Evolutionary conservation across 1,140 invertebrate genomes (phyloP).

Genomic region (Copidosoma floridanum): DNA sequence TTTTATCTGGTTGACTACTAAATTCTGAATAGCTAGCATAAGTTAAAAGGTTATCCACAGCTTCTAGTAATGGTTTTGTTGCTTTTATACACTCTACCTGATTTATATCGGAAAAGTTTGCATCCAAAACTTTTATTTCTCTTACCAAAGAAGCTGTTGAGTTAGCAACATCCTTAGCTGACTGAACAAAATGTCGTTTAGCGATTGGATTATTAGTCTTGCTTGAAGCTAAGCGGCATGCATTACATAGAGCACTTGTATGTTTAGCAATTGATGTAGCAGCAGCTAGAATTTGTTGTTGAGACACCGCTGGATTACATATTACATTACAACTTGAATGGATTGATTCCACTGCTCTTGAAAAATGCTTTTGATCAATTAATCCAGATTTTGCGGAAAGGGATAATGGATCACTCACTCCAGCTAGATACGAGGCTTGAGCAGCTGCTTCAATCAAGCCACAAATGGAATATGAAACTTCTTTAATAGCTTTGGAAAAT

Average conservation of each 20-base stretch:
- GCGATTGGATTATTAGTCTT: slow-evolving; percentile 90
- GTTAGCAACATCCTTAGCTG: slow-evolving; percentile 96
- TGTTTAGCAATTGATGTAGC: slow-evolving; percentile 95
- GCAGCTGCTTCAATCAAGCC: slow-evolving; percentile 91
- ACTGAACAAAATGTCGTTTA: slow-evolving; percentile 95
- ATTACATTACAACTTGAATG: slow-evolving; percentile 82
- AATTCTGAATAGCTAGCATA: slow-evolving; percentile 94
- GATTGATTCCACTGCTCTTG: slow-evolving; percentile 85
- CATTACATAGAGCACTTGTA: slow-evolving; percentile 92
- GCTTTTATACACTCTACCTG: slow-evolving; percentile 75
- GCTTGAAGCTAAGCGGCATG: slow-evolving; percentile 88
- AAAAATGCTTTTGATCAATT: slow-evolving; percentile 88
- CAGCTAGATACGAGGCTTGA: slow-evolving; percentile 91
- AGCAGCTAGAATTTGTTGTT: slow-evolving; percentile 83
- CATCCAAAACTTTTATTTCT: slow-evolving; percentile 90
- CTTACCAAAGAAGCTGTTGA: slow-evolving; percentile 92
- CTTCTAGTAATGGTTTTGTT: slow-evolving; percentile 82
- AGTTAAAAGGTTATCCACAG: slow-evolving; percentile 88
- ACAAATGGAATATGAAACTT: slow-evolving; percentile 84
- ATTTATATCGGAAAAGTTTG: slow-evolving; percentile 76
- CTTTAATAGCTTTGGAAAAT: slow-evolving; percentile 83
- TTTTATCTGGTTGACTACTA: slow-evolving; percentile 85
- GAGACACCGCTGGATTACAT: slow-evolving; percentile 71
- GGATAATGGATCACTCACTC: slow-evolving; percentile 85
- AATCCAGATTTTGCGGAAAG: slow-evolving; percentile 88